Conservation (phyloP, 1,140 invertebrate genomes). For the Calliopsis andreniformis region DNA sequence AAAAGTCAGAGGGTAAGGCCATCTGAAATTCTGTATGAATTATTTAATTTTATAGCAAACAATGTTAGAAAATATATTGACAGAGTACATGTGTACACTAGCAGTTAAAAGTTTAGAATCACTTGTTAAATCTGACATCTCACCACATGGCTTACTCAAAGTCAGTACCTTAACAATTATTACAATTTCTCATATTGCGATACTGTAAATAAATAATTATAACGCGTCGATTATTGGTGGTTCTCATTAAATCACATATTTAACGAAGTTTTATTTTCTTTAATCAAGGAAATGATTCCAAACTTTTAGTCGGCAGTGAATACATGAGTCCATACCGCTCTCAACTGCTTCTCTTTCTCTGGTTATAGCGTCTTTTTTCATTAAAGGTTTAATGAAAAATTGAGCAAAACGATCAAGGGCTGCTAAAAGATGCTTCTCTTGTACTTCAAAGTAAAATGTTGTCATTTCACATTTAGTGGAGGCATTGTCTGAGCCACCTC, state of each 20-base stretch:
- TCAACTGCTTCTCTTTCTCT: constrained; percentile 96
- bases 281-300: too few relatives aligned
- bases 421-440: constrained; percentile 87
- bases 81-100: too few relatives aligned
- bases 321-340: constrained; percentile 84
- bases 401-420: constrained; percentile 94
- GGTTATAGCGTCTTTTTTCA: constrained; percentile 92
- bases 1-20: constrained; percentile 85
- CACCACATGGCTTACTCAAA: too few relatives aligned
- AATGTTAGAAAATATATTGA: not conserved
- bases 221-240: too few relatives aligned
- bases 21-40: constrained; percentile 87
- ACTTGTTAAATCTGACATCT: too few relatives aligned
- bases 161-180: too few relatives aligned
- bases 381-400: constrained; percentile 93
- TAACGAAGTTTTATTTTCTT: too few relatives aligned
- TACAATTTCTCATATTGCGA: too few relatives aligned
- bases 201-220: too few relatives aligned
- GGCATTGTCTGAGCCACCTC: constrained; percentile 91
- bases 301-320: too few relatives aligned
- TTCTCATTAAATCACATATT: too few relatives aligned
- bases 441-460: constrained; percentile 93
- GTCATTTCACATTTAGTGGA: constrained; percentile 92
- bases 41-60: not conserved
- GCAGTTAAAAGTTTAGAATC: too few relatives aligned